Evolutionary conservation across 2,113 vertebrate species (phyloP).

Genomic region (Syngnathus typhle): DNA sequence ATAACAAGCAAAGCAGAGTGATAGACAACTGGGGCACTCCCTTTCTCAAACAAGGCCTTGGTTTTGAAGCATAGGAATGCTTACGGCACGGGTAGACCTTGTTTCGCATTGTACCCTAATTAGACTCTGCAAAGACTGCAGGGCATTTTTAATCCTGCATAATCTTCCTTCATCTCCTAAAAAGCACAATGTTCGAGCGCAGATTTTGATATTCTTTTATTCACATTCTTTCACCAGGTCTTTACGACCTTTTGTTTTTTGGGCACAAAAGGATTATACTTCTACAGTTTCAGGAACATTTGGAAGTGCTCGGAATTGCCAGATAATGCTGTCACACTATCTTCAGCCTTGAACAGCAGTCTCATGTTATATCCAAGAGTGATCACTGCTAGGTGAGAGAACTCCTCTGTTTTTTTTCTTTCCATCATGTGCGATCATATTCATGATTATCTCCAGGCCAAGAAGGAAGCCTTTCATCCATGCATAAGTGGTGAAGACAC

Average conservation of each 20-base stretch:
- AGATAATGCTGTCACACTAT: neutral
- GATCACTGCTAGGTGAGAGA: neutral
- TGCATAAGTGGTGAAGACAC: neutral
- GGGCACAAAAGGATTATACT: neutral
- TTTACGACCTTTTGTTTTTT: neutral
- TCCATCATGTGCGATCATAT: neutral
- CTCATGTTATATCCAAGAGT: neutral
- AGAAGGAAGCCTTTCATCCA: neutral
- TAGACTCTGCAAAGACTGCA: slow-evolving; percentile 4
- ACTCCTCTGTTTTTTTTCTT: neutral
- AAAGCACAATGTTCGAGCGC: neutral
- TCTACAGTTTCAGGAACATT: neutral
- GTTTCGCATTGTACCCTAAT: slow-evolving; percentile 3
- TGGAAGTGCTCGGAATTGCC: neutral
- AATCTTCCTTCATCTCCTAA: slow-evolving; percentile 8
- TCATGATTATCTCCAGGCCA: neutral
- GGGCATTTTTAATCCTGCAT: slow-evolving; percentile 9
- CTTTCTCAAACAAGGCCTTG: slow-evolving; percentile 29
- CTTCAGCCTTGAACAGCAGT: neutral
- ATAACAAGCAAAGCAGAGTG: slow-evolving; percentile 50
- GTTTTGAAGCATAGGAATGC: slow-evolving; percentile 1
- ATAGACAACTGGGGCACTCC: slow-evolving; percentile 35
- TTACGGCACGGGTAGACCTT: slow-evolving; percentile 17
- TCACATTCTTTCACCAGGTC: neutral
- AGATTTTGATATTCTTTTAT: slow-evolving; percentile 12